Conservation (phyloP, 2,888 invertebrate genomes). For the Apamea monoglypha region DNA sequence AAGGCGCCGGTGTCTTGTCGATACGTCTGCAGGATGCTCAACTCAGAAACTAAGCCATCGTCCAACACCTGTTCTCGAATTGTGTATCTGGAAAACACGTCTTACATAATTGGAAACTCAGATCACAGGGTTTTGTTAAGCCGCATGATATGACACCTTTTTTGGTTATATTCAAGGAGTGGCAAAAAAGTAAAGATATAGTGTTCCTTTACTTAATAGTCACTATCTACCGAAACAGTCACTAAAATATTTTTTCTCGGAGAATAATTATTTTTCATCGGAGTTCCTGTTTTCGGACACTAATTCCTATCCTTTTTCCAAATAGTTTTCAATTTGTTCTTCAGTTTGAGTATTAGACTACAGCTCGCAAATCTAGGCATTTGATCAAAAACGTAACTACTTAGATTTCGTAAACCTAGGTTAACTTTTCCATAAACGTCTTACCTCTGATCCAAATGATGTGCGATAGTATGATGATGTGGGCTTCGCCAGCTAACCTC, state of each 20-base stretch:
- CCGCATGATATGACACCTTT: background rate
- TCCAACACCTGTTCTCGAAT: conserved; percentile 94
- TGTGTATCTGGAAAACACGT: conserved; percentile 89
- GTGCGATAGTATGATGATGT: conserved; percentile 92
- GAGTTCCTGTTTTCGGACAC: background rate
- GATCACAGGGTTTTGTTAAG: background rate
- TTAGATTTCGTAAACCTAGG: background rate
- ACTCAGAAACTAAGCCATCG: conserved; percentile 95
- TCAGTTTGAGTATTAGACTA: background rate
- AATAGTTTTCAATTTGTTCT: background rate
- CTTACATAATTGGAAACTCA: background rate
- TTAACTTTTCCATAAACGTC: background rate
- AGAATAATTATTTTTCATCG: background rate
- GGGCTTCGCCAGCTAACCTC: conserved; percentile 96
- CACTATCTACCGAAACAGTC: background rate
- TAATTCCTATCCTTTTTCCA: background rate
- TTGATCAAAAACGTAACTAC: background rate
- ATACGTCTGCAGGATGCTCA: conserved; percentile 95
- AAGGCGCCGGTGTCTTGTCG: conserved; percentile 97
- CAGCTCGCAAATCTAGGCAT: background rate
- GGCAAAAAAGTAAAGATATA: background rate
- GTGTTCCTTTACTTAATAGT: background rate
- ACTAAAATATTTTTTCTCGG: background rate
- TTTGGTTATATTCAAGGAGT: background rate
- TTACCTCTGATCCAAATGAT: conserved; percentile 93